Conservation (phyloP, 2,888 invertebrate genomes). For the Flexamia atlantica region DNA sequence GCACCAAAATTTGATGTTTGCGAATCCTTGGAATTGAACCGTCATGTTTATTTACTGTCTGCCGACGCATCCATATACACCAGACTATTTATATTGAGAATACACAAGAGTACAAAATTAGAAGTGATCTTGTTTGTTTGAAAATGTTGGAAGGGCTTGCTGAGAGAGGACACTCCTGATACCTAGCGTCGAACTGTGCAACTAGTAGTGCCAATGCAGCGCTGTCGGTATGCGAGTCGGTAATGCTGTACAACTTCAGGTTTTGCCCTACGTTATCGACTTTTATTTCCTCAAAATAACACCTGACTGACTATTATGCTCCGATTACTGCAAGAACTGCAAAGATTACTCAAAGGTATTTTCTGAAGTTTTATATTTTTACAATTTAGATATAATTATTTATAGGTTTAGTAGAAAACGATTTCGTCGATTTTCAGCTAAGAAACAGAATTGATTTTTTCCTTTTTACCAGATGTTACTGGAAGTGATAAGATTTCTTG, state of each 20-base stretch:
- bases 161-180: background rate
- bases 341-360: too few relatives aligned
- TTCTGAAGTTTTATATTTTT: too few relatives aligned
- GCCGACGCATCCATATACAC: background rate
- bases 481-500: too few relatives aligned
- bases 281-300: too few relatives aligned
- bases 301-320: too few relatives aligned
- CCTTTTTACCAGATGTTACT: too few relatives aligned
- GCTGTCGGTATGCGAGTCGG: background rate
- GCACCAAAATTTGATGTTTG: conserved; percentile 1
- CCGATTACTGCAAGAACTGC: too few relatives aligned
- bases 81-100: too few relatives aligned
- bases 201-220: background rate
- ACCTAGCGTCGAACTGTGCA: background rate
- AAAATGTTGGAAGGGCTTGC: background rate
- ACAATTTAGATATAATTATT: too few relatives aligned
- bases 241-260: background rate
- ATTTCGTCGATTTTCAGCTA: too few relatives aligned
- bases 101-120: conserved; percentile 18
- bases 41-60: conserved; percentile 24
- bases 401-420: too few relatives aligned
- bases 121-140: background rate
- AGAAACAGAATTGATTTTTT: too few relatives aligned
- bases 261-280: background rate
- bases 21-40: background rate